phyloP scores from a whole-genome alignment of 1,140 invertebrate genomes.

The Eciton burchellii region DNA sequence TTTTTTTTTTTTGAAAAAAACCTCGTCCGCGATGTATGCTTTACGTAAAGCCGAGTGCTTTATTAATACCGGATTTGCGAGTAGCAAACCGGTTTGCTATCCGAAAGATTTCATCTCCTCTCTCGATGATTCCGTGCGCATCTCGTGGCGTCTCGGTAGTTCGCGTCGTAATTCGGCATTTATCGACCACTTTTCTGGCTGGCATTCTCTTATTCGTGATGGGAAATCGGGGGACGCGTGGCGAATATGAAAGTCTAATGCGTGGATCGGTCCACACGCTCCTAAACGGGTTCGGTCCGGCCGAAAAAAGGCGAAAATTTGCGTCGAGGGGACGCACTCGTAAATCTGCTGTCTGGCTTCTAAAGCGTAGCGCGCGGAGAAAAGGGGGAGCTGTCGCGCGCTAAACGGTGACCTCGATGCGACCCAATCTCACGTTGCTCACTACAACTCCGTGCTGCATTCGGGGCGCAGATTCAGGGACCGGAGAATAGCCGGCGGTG shows the following conservation, averaged over 20 bases:
- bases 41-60: neutral
- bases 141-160: neutral
- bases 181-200: conserved; percentile 29
- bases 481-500: conserved; percentile 50
- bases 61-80: neutral
- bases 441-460: conserved; percentile 68
- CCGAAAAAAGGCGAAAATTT: neutral
- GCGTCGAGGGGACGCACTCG: conserved; percentile 8
- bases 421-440: neutral
- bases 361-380: conserved; percentile 15
- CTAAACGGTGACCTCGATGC: conserved; percentile 54
- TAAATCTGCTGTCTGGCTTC: conserved; percentile 52
- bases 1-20: neutral
- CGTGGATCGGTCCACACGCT: conserved; percentile 25
- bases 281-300: neutral
- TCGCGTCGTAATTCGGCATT: conserved; percentile 51
- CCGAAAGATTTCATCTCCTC: neutral
- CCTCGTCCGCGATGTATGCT: neutral
- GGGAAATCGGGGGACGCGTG: conserved; percentile 39
- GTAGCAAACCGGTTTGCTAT: neutral
- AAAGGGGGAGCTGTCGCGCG: conserved; percentile 26
- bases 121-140: neutral
- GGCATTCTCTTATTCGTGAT: conserved; percentile 20
- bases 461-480: conserved; percentile 74
- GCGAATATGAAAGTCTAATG: conserved; percentile 69